A percentile compares a stretch with the other conserved stretches of the same genome.
Evolutionary conservation across 2,797 vertebrate genomes (phyloP).

Genomic region (Heliangelus exortis): DNA sequence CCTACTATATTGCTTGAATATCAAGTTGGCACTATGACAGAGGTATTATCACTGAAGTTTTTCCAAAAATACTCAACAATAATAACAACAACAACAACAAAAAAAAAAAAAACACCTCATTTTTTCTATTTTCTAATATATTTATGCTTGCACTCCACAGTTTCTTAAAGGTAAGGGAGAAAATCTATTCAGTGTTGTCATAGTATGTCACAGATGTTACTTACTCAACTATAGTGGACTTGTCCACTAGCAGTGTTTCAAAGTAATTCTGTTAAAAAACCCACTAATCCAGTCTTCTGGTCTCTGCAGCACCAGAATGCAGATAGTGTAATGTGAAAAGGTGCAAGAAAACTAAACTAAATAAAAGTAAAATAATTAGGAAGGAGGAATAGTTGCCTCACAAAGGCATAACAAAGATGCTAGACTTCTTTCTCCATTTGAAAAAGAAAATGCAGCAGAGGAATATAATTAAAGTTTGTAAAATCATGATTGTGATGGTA

Average conservation of each 20-base stretch:
- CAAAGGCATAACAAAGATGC: background rate
- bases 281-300: background rate
- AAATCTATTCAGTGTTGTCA: background rate
- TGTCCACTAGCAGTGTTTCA: background rate
- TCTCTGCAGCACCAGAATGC: background rate
- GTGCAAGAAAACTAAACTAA: background rate
- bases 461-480: background rate
- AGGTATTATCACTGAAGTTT: background rate
- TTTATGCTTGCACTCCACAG: background rate
- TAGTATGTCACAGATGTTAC: background rate
- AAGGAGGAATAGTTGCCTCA: background rate
- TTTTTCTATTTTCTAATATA: background rate
- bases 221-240: background rate
- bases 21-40: background rate
- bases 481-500: background rate
- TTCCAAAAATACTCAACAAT: background rate
- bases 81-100: background rate
- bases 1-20: background rate
- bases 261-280: background rate
- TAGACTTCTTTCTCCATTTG: background rate
- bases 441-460: background rate
- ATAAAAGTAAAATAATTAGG: background rate
- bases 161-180: background rate
- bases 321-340: background rate
- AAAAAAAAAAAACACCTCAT: fast-evolving